A percentile compares a stretch with the other conserved stretches of the same genome.
phyloP scores from a whole-genome alignment of 2,797 vertebrate species.

The Parambassis ranga region DNA sequence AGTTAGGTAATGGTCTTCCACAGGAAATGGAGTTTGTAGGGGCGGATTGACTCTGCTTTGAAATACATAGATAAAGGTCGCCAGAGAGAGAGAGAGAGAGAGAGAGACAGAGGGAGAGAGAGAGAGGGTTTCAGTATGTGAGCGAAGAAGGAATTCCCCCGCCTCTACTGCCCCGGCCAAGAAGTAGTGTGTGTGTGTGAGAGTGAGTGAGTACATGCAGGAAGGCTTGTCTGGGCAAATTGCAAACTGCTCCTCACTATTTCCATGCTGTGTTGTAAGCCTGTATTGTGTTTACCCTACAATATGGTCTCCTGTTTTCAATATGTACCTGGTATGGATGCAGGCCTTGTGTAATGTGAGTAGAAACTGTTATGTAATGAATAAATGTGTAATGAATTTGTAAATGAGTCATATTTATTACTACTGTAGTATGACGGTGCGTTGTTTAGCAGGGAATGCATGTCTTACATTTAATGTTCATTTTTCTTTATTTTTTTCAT shows the following conservation, averaged over 20 bases:
- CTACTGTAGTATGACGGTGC: slow-evolving; percentile 37
- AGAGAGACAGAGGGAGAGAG: slow-evolving; percentile 39
- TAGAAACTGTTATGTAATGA: slow-evolving; percentile 65
- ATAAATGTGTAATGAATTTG: slow-evolving; percentile 65
- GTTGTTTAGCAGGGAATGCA: slow-evolving; percentile 24
- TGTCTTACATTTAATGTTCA: slow-evolving; percentile 4
- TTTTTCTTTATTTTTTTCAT: neutral
- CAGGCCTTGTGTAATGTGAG: slow-evolving; percentile 65
- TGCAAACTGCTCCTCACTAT: slow-evolving; percentile 72
- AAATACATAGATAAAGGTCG: slow-evolving; percentile 79
- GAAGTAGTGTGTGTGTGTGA: slow-evolving; percentile 61
- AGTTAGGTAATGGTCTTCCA: slow-evolving; percentile 80
- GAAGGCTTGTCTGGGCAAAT: slow-evolving; percentile 81
- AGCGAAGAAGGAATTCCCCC: slow-evolving; percentile 84
- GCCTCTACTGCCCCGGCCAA: slow-evolving; percentile 77
- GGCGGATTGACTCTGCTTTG: slow-evolving; percentile 74
- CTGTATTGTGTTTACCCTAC: slow-evolving; percentile 60
- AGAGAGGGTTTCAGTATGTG: slow-evolving; percentile 74
- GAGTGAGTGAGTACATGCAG: slow-evolving; percentile 54
- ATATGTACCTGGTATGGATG: slow-evolving; percentile 57
- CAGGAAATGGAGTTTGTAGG: slow-evolving; percentile 82
- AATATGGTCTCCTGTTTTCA: slow-evolving; percentile 57
- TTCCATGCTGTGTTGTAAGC: slow-evolving; percentile 62
- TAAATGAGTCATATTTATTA: slow-evolving; percentile 59
- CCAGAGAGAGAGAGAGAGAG: slow-evolving; percentile 35